A percentile compares a stretch with the other conserved stretches of the same genome.
These are phyloP conservation scores for Zeuzera pyrina DNA, from an alignment of 2,888 invertebrate species.

Conservation along the genomic window DNA sequence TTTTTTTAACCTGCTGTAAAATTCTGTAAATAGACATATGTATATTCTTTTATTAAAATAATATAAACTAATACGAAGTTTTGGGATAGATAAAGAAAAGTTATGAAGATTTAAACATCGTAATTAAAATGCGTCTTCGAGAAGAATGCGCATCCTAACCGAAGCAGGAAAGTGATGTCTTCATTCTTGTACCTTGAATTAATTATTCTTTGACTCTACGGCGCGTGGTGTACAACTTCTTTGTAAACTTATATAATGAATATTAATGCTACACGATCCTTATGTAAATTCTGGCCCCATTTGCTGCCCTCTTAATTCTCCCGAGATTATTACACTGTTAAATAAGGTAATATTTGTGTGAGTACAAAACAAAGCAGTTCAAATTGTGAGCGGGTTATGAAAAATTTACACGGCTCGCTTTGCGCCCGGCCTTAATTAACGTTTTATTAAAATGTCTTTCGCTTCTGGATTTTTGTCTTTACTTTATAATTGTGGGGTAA, in stretches of 20 bases:
- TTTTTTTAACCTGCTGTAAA: too few species aligned
- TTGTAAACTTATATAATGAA: conserved; percentile 43
- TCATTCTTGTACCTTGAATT: conserved; percentile 6
- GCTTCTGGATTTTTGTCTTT: too few species aligned
- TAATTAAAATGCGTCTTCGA: too few species aligned
- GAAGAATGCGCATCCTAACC: too few species aligned
- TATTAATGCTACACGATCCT: conserved; percentile 39
- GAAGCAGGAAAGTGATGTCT: not conserved
- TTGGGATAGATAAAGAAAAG: too few species aligned
- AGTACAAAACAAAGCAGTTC: conserved; percentile 1
- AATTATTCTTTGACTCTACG: conserved; percentile 2
- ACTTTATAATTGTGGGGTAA: too few species aligned
- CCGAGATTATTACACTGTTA: conserved; percentile 18
- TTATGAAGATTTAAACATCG: too few species aligned
- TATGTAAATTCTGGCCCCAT: conserved; percentile 42
- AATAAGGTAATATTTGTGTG: conserved; percentile 1
- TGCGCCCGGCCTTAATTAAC: conserved; percentile 7
- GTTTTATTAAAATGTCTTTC: too few species aligned
- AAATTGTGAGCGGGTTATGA: conserved; percentile 5
- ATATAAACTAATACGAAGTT: too few species aligned
- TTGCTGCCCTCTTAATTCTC: conserved; percentile 23
- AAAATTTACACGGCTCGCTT: conserved; percentile 8
- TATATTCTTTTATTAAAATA: too few species aligned
- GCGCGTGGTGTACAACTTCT: conserved; percentile 11
- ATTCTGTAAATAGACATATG: too few species aligned